Conservation (phyloP, 2,113 vertebrate genomes). For the Gobio gobio region DNA sequence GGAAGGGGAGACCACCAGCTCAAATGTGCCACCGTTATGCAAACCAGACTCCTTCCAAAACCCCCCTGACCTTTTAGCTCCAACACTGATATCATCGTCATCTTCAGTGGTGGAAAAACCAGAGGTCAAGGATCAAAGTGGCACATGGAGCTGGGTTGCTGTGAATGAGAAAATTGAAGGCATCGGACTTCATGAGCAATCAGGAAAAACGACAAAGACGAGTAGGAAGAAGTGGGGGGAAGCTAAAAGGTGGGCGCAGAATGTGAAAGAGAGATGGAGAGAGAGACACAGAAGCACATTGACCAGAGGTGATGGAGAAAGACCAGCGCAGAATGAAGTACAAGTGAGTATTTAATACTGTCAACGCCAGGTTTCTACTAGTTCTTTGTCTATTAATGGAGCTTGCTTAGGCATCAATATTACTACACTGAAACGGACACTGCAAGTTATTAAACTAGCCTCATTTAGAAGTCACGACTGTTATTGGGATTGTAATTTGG, state of each 20-base stretch:
- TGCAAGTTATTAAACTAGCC: background rate
- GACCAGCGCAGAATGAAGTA: conserved; percentile 28
- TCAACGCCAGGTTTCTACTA: background rate
- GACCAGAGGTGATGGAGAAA: conserved; percentile 48
- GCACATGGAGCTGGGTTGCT: background rate
- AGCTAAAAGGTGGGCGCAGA: conserved; percentile 73
- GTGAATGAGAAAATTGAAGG: background rate
- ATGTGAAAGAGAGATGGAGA: conserved; percentile 72
- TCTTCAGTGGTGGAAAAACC: conserved; percentile 16
- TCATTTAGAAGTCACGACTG: too few relatives aligned
- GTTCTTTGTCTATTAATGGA: background rate
- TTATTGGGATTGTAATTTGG: too few relatives aligned
- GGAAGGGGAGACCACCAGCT: background rate
- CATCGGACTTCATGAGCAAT: background rate
- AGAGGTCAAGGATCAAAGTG: background rate
- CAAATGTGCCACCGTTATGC: background rate
- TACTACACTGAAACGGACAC: background rate
- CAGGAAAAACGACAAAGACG: conserved; percentile 51
- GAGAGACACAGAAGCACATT: conserved; percentile 60
- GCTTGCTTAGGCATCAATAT: background rate
- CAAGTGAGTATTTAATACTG: conserved; percentile 58
- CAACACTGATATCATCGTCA: background rate
- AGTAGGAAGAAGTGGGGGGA: conserved; percentile 55
- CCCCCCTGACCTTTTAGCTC: conserved; percentile 5
- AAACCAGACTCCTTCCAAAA: background rate